Evolutionary conservation across 2,113 vertebrate species (phyloP).

Genomic region (Leiothrix lutea): DNA sequence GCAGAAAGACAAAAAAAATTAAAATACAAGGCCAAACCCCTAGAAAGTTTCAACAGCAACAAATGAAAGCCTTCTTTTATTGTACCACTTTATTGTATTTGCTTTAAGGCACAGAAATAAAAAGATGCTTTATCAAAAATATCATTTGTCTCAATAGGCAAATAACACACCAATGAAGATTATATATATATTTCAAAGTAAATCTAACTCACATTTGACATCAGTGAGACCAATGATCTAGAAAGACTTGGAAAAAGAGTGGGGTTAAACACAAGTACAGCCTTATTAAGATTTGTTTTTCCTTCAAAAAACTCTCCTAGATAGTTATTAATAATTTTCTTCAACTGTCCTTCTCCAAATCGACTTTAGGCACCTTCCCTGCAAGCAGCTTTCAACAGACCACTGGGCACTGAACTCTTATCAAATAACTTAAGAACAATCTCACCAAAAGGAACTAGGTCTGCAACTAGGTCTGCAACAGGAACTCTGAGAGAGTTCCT

Average conservation of each 20-base stretch:
- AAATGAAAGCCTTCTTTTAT: background rate
- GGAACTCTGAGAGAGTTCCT: background rate
- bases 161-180: background rate
- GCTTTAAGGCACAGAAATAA: background rate
- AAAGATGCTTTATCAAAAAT: background rate
- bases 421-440: background rate
- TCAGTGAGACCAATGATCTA: background rate
- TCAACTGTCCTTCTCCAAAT: background rate
- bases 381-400: background rate
- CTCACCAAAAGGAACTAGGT: background rate
- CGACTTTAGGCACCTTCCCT: background rate
- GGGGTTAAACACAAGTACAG: background rate
- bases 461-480: background rate
- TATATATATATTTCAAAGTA: background rate
- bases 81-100: background rate
- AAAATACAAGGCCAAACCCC: background rate
- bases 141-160: background rate
- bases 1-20: background rate
- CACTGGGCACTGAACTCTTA: background rate
- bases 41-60: background rate
- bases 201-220: background rate
- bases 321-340: background rate
- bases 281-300: background rate
- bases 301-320: background rate
- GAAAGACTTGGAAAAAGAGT: background rate